Conservation (phyloP, 2,113 vertebrate species). For the Archocentrus centrarchus region DNA sequence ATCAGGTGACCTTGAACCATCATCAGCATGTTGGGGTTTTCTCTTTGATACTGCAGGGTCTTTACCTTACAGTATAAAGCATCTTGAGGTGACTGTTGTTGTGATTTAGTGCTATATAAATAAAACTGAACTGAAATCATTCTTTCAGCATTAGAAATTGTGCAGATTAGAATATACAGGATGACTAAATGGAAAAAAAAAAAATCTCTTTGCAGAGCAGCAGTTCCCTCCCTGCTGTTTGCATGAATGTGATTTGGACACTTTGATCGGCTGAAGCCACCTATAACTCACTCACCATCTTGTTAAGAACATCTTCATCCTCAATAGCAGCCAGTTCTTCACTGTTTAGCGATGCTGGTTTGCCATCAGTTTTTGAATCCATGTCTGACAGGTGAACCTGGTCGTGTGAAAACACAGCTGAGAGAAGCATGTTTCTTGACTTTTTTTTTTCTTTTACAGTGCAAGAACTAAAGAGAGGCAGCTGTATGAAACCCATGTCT, state of each 20-base stretch:
- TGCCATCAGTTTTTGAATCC: slow-evolving; percentile 46
- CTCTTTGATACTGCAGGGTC: not conserved
- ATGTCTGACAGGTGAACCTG: slow-evolving; percentile 42
- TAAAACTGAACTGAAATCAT: not conserved
- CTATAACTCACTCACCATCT: slow-evolving; percentile 85
- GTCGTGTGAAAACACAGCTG: not conserved
- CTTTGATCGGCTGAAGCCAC: not conserved
- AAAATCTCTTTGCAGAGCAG: no score
- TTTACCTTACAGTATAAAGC: not conserved
- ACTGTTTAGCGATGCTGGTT: slow-evolving; percentile 60
- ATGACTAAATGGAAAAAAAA: not conserved
- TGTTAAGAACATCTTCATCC: slow-evolving; percentile 92
- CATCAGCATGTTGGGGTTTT: no score
- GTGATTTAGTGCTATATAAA: not conserved
- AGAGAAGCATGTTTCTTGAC: not conserved
- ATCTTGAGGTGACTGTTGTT: not conserved
- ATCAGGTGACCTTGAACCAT: not conserved
- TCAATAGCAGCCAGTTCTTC: slow-evolving; percentile 88
- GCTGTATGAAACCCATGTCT: not conserved
- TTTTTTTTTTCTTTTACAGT: not conserved
- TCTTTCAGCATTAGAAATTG: not conserved
- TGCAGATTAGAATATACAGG: not conserved
- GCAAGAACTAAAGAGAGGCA: not conserved
- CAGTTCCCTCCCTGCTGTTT: not conserved
- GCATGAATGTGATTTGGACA: not conserved